These are phyloP conservation scores for Machimus atricapillus DNA, from an alignment of 2,888 invertebrate genomes.

Conservation along the genomic window DNA sequence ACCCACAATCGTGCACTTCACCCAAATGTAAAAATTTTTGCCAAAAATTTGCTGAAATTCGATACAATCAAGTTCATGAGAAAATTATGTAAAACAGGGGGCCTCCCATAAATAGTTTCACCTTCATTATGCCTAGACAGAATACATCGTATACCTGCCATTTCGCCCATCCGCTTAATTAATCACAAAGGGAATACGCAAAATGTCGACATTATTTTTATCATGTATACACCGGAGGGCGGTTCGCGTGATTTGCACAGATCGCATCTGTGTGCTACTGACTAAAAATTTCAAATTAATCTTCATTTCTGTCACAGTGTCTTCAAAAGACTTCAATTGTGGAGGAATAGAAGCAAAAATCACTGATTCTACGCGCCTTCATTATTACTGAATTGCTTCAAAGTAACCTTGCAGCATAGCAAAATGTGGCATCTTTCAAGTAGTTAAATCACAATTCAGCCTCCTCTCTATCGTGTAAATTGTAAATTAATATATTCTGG, in stretches of 20 bases:
- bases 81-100: neutral
- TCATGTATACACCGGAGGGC: neutral
- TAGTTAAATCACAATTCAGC: neutral
- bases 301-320: neutral
- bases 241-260: neutral
- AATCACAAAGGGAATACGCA: neutral
- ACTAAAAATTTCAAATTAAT: neutral
- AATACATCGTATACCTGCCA: neutral
- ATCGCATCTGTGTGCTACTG: neutral
- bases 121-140: neutral
- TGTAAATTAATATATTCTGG: neutral
- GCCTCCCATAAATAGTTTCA: neutral
- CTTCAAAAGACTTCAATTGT: neutral
- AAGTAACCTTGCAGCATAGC: neutral
- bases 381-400: neutral
- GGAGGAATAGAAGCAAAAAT: neutral
- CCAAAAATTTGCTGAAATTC: neutral
- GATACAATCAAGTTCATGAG: neutral
- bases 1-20: neutral
- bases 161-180: neutral
- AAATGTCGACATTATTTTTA: neutral
- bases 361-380: neutral
- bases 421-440: neutral
- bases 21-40: neutral
- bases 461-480: neutral